phyloP scores from a whole-genome alignment of 1,140 invertebrate species.

The Lysiphlebus fabarum region DNA sequence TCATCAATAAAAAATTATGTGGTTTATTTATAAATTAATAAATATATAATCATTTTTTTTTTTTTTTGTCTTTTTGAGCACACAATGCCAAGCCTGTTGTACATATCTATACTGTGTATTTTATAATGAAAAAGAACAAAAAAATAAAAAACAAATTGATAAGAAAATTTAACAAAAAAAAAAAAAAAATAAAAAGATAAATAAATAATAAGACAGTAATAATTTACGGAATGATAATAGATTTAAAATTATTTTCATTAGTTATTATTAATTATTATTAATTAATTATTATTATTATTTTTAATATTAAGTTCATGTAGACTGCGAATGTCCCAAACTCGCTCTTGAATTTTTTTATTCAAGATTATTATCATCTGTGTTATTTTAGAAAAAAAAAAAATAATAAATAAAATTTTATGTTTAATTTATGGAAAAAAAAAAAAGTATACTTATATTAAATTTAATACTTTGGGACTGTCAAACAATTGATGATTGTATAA shows the following conservation, averaged over 20 bases:
- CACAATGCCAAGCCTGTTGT: constrained; percentile 15
- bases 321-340: constrained; percentile 2
- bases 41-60: too few species aligned
- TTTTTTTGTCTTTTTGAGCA: too few species aligned
- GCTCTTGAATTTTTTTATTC: background rate
- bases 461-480: constrained; percentile 46
- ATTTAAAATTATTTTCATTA: constrained; percentile 8
- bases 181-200: background rate
- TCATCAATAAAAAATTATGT: too few species aligned
- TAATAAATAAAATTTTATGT: constrained; percentile 19
- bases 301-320: background rate
- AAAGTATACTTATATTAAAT: too few species aligned
- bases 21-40: too few species aligned
- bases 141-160: constrained; percentile 1
- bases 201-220: constrained; percentile 1
- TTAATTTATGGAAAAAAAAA: too few species aligned
- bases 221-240: constrained; percentile 9
- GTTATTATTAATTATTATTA: background rate
- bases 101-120: constrained; percentile 27
- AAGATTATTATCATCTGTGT: constrained; percentile 1
- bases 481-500: constrained; percentile 39
- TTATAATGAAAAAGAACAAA: constrained; percentile 14
- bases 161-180: constrained; percentile 1
- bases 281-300: background rate
- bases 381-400: constrained; percentile 11